Percentiles rank a stretch among this genome's conserved stretches.
These are phyloP conservation scores for Botia kubotai DNA, from an alignment of 2,797 vertebrate species.

Conservation along the genomic window DNA sequence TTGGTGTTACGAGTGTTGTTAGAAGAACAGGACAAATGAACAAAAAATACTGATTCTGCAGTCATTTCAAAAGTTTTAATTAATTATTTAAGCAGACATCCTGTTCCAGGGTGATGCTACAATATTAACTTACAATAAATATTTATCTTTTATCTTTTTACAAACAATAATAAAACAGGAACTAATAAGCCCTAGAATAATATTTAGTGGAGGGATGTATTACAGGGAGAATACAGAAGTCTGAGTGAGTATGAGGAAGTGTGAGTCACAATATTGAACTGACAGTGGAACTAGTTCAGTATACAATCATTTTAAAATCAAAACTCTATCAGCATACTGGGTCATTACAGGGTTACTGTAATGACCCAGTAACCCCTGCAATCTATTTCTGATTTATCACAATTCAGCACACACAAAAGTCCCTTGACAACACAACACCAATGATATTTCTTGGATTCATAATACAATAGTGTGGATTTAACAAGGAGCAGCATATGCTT, in stretches of 20 bases:
- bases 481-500: conserved; percentile 1
- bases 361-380: background rate
- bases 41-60: background rate
- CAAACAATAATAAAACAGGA: conserved; percentile 41
- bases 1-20: background rate
- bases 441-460: background rate
- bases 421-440: background rate
- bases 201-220: background rate
- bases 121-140: conserved; percentile 74
- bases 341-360: background rate
- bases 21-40: background rate
- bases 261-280: background rate
- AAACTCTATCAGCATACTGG: background rate
- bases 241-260: conserved; percentile 14
- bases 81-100: conserved; percentile 58
- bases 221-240: conserved; percentile 10
- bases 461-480: background rate
- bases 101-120: conserved; percentile 54
- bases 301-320: background rate
- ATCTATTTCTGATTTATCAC: background rate
- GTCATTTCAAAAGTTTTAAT: conserved; percentile 28
- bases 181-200: background rate
- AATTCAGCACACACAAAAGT: background rate
- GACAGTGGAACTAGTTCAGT: conserved; percentile 2
- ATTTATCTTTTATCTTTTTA: conserved; percentile 51